Evolutionary conservation across 2,888 invertebrate species (phyloP), one percentile per base, ranked within the genome.

Genomic region (Chelonus formosanus): DNA sequence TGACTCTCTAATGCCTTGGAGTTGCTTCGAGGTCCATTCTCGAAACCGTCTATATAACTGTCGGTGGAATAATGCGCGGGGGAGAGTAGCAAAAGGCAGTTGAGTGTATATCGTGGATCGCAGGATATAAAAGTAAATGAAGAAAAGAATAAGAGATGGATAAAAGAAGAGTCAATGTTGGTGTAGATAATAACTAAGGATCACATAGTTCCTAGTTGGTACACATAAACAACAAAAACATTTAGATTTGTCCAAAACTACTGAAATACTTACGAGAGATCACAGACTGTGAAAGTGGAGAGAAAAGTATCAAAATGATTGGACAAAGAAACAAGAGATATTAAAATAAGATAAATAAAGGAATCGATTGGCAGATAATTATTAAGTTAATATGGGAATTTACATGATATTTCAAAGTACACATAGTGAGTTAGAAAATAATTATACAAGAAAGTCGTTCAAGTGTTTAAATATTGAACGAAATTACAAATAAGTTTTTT

Each of bases 181-280:
- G 72, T 74, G 72, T 72, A 78, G 77, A 78, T 77, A 77, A 75
- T 70, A 73, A 76, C 72, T 73, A 75, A 72, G 72, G 74, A 74
- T 71, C 71, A 76, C 75, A 78, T 79, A 78, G 77, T 75, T 80
- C 78, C 79, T 76, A 71, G 68, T 72, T 68, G 68, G 72, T 48
- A 73, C 74, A 78, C 77, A 78, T 78, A 78, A 80, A 80, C 78
- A 79, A 78, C 77, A 75, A 76, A 74, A 76, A 79, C 75, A 76
- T 73, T 77, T 71, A 76, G 78, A 79, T 76, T 75, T 75, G 77
- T 76, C 76, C 77, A 78, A 81, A 80, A 81, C 76, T 20, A 20
- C 20, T 20, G 79, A 74, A 80, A 78, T 76, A 77, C 78, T 76
- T 76, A 76, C 75, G 77, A 72, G 73, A 75, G 71, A 73, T 75